A percentile compares a stretch with the other conserved stretches of the same genome.
Conservation (phyloP, 1,140 invertebrate species). For the Zaprionus ghesquierei region DNA sequence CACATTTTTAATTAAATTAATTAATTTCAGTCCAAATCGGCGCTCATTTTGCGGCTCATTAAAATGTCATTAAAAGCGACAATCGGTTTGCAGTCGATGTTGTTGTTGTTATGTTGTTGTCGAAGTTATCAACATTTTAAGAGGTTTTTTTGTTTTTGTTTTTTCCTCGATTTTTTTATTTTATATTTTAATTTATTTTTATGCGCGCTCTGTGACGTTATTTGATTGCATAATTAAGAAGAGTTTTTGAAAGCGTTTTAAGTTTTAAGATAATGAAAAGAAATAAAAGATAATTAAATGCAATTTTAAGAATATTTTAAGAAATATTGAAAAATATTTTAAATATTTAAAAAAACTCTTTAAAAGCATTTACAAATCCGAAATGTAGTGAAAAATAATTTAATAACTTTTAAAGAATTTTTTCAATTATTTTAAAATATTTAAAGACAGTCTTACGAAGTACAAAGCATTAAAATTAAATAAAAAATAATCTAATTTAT, state of each 20-base stretch:
- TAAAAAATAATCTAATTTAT: not conserved
- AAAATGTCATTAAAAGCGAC: constrained; percentile 72
- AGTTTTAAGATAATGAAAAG: not conserved
- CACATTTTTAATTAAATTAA: constrained; percentile 58
- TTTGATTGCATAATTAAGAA: not conserved
- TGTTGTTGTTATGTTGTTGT: too few species aligned
- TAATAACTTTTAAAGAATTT: too few species aligned
- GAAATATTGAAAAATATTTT: too few species aligned
- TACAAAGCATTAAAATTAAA: not conserved
- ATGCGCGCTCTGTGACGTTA: not conserved
- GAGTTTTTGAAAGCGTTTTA: not conserved
- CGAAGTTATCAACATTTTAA: not conserved
- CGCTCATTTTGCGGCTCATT: constrained; percentile 67
- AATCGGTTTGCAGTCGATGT: constrained; percentile 37
- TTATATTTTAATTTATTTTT: not conserved
- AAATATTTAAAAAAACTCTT: too few species aligned
- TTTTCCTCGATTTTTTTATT: not conserved
- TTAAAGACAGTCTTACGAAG: too few species aligned
- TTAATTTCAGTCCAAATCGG: constrained; percentile 61
- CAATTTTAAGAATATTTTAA: too few species aligned
- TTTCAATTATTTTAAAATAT: too few species aligned
- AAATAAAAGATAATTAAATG: too few species aligned
- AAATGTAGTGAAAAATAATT: too few species aligned
- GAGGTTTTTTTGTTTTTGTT: not conserved
- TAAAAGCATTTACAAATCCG: too few species aligned